These are phyloP conservation scores for Oikopleura vanhoeffeni DNA, from an alignment of 23 tunicate species.

Conservation along the genomic window DNA sequence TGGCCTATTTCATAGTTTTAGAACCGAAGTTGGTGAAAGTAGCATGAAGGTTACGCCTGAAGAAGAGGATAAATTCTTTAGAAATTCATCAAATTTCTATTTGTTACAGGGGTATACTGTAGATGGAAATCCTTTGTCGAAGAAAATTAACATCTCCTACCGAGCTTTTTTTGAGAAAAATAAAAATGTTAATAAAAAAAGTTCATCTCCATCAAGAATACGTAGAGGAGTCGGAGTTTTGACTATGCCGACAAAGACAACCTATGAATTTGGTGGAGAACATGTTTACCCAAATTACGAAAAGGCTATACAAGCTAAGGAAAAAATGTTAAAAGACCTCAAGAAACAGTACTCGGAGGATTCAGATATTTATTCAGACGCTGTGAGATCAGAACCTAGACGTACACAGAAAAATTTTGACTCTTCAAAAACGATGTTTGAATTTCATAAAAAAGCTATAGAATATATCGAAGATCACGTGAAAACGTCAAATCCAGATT, in stretches of 20 bases:
- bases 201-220: not conserved
- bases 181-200: not conserved
- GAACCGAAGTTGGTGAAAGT: not conserved
- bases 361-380: no score
- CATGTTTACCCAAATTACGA: not conserved
- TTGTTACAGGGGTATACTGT: not conserved
- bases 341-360: not conserved
- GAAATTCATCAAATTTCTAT: not conserved
- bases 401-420: not conserved
- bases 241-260: not conserved
- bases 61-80: not conserved
- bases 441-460: not conserved
- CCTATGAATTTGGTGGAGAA: not conserved
- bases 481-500: not conserved
- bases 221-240: not conserved
- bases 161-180: not conserved
- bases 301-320: not conserved
- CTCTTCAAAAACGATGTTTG: not conserved
- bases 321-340: not conserved
- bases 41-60: not conserved
- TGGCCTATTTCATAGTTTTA: not conserved
- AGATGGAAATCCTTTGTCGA: not conserved
- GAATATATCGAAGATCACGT: not conserved
- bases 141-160: not conserved
- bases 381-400: not conserved